Evolutionary conservation across 2,113 vertebrate genomes (phyloP), one percentile per base, ranked within the genome.

Genomic region (Dasypus novemcinctus): DNA sequence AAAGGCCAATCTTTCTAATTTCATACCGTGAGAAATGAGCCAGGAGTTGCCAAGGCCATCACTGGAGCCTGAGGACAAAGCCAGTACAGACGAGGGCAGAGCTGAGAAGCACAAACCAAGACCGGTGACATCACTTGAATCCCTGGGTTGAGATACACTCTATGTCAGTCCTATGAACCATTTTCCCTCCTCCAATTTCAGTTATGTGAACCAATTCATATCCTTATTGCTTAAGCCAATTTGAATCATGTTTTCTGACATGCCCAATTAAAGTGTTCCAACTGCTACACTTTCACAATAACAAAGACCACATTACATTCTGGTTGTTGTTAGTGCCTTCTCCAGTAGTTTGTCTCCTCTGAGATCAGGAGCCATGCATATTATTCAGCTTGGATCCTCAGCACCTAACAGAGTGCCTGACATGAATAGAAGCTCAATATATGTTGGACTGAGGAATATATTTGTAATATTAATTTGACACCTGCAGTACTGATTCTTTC

Each of bases 21-120:
- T 7, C 41, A 1, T 31, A 8, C 38, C 31, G 49, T 72, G n/a
- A 66, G 31, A 78, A 54, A 82, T 8, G 38, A 88, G 10, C 68
- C 68, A 12, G 8, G 31, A 20, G 52, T 72, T 63, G 49, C 63
- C 59, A 59, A 43, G 10, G 27, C 25, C 71, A 63, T 80, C 4
- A 2, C 5, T 36, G 61, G 46, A 49, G 20, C 23, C 25, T 38
- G 33, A 68, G 84, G 43, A 94, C 68, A 81, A 79, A 69, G 27
- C 7, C 20, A 52, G 7, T 17, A 8, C n/a, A 17, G 68, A 17
- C 1, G 33, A 33, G 7, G 1, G 17, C 15, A 20, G 1, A 41
- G 54, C 13, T 21, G 31, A 92, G 52, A 12, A 33, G 15, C 41
- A 43, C 69, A 68, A 0, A 31, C 21, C n/a, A 14, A 18, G 29